Base-by-base conservation (phyloP, 1,140 invertebrate species). In the Pseudomyrmex dendroicus region DNA sequence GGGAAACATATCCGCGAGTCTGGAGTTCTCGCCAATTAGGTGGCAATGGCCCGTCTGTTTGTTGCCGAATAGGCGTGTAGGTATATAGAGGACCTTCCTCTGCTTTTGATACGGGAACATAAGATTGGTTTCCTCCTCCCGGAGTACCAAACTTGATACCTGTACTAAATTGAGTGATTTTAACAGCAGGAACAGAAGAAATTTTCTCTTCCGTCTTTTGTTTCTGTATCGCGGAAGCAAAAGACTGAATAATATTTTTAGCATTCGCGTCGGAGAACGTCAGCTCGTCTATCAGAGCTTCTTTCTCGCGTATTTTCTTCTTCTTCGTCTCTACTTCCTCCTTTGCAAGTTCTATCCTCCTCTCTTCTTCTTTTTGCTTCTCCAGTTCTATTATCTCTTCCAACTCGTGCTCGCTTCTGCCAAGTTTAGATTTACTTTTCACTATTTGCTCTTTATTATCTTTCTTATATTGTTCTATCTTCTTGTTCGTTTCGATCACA, bases 391-490 rank as follows among this genome's bases (percentile, higher is more conserved):
- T 93, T 80, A 99, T 95, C 92, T 98, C 96, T 90, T 98, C 98
- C 57, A 99, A 91, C 90, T 98, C 98, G 87, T 98, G 95, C 92
- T 97, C 97, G 89, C 96, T 95, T 90, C 96, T 94, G 73, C 96
- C 96, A 17, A 97, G 92, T 92, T 96, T 96, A 1, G 95, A 95
- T 93, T 97, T 97, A 92, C 98, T 99, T 89, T 98, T 98, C 86
- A 97, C 95, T 82, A 99, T 99, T 70, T 96, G 93, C 59, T 99
- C 98, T 85, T 97, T 97, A 93, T 99, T 99, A 86, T 99, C 98
- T 84, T 96, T 97, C 93, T 98, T 99, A 93, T 99, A 99, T 83
- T 98, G 96, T 89, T 99, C 98, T 87, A 99, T 99, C 91, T 95
- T 96, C 91, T 97, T 98, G 92, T 98, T 98, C 1, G 98, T 99